Percentiles rank a stretch among this genome's conserved stretches.
Conservation (phyloP, 2,888 invertebrate genomes). For the Dyspetes luteomarginatus region DNA sequence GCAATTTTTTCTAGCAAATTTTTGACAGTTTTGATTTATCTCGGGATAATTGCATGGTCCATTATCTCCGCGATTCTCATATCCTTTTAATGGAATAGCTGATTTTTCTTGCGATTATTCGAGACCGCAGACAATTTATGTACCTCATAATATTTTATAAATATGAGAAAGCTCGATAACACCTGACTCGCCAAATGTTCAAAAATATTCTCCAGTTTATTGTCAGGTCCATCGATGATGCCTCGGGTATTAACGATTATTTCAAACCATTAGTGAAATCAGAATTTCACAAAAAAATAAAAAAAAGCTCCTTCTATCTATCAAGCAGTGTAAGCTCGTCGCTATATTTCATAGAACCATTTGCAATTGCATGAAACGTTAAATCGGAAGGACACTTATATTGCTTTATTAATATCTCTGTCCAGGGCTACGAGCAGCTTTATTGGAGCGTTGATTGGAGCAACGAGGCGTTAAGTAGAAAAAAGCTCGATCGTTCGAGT, state of each 20-base stretch:
- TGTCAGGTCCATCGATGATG: not conserved
- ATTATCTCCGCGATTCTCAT: not conserved
- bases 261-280: not conserved
- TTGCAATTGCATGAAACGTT: not conserved
- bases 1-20: not conserved
- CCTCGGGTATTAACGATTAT: not conserved
- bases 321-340: not conserved
- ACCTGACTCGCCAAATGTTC: too few species aligned
- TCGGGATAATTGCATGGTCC: not conserved
- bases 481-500: not conserved
- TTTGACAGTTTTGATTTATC: not conserved
- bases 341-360: not conserved
- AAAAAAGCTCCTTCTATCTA: not conserved
- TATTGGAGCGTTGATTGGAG: not conserved
- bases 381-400: not conserved
- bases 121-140: too few species aligned
- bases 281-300: not conserved
- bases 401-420: slow-evolving; percentile 17
- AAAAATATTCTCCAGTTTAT: not conserved
- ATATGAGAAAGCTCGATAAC: too few species aligned
- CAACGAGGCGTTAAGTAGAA: slow-evolving; percentile 23
- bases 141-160: too few species aligned
- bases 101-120: too few species aligned
- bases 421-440: not conserved
- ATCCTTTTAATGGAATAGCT: too few species aligned